Percentiles rank a stretch among this genome's conserved stretches.
Evolutionary conservation across 2,113 vertebrate genomes (phyloP).

Genomic region (Hyaena hyaena): DNA sequence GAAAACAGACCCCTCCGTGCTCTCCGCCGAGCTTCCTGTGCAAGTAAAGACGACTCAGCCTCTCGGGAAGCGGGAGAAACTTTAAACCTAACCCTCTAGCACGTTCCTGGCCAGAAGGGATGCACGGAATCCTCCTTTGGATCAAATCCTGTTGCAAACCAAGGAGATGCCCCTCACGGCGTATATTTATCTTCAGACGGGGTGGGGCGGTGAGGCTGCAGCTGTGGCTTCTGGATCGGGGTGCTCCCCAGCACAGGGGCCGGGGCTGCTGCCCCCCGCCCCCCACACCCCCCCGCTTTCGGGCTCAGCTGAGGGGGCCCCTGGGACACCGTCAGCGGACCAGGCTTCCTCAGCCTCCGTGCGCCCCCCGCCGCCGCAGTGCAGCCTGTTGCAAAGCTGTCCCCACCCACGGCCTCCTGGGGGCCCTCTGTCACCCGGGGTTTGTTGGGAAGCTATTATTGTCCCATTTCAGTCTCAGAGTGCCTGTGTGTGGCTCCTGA

Average conservation of each 20-base stretch:
- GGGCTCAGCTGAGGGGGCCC: no score
- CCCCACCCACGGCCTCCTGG: neutral
- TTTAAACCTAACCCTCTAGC: neutral
- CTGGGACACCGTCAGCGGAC: neutral
- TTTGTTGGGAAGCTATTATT: neutral
- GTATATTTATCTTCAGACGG: neutral
- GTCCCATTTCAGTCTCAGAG: neutral
- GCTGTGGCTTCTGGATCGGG: neutral
- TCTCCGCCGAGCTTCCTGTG: neutral
- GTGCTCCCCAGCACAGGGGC: fast-evolving
- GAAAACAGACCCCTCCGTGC: neutral
- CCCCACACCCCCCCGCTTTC: fast-evolving
- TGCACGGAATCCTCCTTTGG: neutral
- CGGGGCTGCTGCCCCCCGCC: neutral
- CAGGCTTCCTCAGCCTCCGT: neutral
- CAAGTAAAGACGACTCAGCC: neutral
- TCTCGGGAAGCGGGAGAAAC: neutral
- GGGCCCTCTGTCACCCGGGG: neutral
- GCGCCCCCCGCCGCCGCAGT: neutral
- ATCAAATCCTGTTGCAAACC: no score
- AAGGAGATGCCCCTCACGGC: neutral
- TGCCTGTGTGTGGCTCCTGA: neutral
- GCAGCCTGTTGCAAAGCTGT: neutral
- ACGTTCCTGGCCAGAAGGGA: neutral
- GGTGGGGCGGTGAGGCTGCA: fast-evolving